Conservation (phyloP, 64 coral and sea anemone species). For the Montipora foliosa region DNA sequence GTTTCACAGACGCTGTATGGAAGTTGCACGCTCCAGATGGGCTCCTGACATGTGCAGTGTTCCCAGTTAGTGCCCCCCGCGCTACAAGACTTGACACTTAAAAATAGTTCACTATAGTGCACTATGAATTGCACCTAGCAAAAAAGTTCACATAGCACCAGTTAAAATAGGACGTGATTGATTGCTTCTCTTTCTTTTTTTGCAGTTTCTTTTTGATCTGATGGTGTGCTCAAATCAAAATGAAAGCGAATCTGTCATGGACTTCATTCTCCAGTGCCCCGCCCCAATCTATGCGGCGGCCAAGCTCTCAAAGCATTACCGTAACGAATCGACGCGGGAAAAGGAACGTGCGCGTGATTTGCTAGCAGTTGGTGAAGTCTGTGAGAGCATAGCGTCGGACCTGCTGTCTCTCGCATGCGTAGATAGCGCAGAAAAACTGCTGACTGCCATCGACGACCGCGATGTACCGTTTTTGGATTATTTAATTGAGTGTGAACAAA, state of each 20-base stretch:
- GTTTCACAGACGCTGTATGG: too few relatives aligned
- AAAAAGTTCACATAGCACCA: too few relatives aligned
- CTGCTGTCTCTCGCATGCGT: conserved; percentile 91
- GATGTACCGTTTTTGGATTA: conserved; percentile 92
- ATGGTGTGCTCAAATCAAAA: conserved; percentile 95
- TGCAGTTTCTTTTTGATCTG: conserved; percentile 93
- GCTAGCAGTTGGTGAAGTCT: conserved; percentile 81
- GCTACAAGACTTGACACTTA: too few relatives aligned
- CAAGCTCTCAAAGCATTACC: conserved; percentile 92
- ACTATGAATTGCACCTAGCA: too few relatives aligned
- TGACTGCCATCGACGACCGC: conserved; percentile 92
- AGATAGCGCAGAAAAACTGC: conserved; percentile 74
- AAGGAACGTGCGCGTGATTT: conserved; percentile 95
- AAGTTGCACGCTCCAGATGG: too few relatives aligned
- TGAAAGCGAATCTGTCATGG: conserved; percentile 83
- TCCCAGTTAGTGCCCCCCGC: too few relatives aligned
- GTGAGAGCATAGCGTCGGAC: conserved; percentile 87
- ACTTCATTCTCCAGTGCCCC: conserved; percentile 95
- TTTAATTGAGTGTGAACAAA: conserved; percentile 96
- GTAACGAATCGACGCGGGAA: conserved; percentile 85
- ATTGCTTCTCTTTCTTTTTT: background rate
- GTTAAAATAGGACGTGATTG: too few relatives aligned
- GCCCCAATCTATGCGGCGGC: conserved; percentile 94
- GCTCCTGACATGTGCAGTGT: too few relatives aligned
- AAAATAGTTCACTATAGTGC: too few relatives aligned